Evolutionary conservation across 2,888 invertebrate genomes (phyloP).

Genomic region (Pyrrhopygopsis socrates): DNA sequence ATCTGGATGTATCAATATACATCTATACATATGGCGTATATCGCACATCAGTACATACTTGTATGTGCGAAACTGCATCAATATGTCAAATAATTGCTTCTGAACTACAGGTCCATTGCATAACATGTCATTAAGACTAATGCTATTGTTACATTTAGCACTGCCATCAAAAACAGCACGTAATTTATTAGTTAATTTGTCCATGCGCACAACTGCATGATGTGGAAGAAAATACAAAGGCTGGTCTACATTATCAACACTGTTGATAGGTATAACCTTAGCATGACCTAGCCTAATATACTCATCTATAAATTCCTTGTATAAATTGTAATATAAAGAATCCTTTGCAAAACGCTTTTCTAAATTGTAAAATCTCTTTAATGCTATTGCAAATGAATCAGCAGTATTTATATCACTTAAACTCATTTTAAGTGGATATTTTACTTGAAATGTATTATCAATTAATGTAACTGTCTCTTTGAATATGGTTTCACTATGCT

Average conservation of each 20-base stretch:
- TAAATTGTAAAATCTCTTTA: conserved; percentile 11
- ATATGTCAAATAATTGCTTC: conserved; percentile 26
- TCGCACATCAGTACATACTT: conserved; percentile 31
- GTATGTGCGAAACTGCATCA: conserved; percentile 29
- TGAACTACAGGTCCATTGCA: conserved; percentile 55
- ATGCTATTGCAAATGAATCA: conserved; percentile 10
- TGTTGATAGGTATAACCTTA: not conserved
- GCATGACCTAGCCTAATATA: conserved; percentile 18
- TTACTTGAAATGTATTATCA: not conserved
- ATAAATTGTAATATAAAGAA: not conserved
- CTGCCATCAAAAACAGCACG: conserved; percentile 19
- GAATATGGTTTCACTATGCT: not conserved
- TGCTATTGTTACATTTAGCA: not conserved
- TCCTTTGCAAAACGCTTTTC: conserved; percentile 4
- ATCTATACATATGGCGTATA: conserved; percentile 45
- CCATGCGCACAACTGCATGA: conserved; percentile 7
- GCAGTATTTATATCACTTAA: conserved; percentile 12
- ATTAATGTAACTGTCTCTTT: conserved; percentile 1
- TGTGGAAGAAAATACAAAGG: conserved; percentile 11
- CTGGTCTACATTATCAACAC: not conserved
- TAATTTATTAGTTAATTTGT: not conserved
- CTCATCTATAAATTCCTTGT: conserved; percentile 2
- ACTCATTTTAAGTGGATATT: conserved; percentile 7
- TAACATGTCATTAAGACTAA: conserved; percentile 51
- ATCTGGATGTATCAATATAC: not conserved